Evolutionary conservation across 2,888 invertebrate species (phyloP), one percentile per base, ranked within the genome.

Genomic region (Resseliella maxima): DNA sequence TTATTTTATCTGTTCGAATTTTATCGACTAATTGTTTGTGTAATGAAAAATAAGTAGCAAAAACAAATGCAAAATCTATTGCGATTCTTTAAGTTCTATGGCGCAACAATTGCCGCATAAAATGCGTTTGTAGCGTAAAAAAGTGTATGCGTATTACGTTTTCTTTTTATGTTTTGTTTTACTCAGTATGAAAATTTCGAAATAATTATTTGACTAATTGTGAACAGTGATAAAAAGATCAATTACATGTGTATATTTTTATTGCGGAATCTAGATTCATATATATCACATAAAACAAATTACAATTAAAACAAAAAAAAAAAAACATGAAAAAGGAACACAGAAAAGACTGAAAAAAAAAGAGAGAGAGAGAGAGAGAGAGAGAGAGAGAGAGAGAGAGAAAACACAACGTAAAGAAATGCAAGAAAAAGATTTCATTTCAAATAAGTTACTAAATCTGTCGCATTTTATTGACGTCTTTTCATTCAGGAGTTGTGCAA

Each of bases 261-360:
- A 72, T 72, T 72, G 72, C 72, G 31, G 72, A 72, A 72, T 72
- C 72, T 31, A 3, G 31, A 72, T 72, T 72, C 72, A 72, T 72
- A 72, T 72, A 72, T 31, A 72, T 72, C 59, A 59, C 59, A 59
- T 59, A 59, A 59, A 59, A 41, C 5, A 41, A 50, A 50, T 15
- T 15, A 72, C 72, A 72, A 72, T 72, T 31, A 72, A 72, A 72
- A 72, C 72, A 72, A 72, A 35, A 15, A 31, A 31, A 72, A 72
- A n/a, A n/a, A n/a, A n/a, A n/a, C n/a, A n/a, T n/a, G 21, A 50
- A 50, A 50, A 50, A 18, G 50, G 21, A 2, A 59, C 59, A 72
- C 10, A 31, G 72, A 31, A 31, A 31, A 31, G 31, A 31, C n/a
- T 3, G 1, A 72, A 72, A 72, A 72, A 72, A 72, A 72, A 72